These are phyloP conservation scores for Myotis findleyi DNA, from an alignment of 2,797 vertebrate species.

Conservation along the genomic window DNA sequence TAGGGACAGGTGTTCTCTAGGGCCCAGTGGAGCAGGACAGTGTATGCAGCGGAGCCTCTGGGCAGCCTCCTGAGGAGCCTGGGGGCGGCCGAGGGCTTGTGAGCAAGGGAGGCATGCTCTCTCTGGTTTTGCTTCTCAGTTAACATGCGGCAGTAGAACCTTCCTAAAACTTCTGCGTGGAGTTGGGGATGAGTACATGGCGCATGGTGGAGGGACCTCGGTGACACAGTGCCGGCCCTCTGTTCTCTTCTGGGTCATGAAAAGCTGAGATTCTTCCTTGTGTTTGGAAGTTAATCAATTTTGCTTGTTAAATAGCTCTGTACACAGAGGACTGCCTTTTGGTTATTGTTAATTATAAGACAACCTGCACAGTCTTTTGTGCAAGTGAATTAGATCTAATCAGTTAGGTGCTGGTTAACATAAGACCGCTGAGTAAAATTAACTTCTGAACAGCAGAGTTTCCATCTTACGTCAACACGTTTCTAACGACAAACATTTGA, in stretches of 20 bases:
- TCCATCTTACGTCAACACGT: neutral
- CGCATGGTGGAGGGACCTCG: rapidly evolving
- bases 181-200: neutral
- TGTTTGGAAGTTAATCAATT: neutral
- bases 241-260: neutral
- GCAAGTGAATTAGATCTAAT: neutral
- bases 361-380: neutral
- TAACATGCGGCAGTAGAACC: rapidly evolving
- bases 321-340: neutral
- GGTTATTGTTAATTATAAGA: neutral
- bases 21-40: neutral
- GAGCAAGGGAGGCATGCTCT: too few relatives aligned
- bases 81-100: neutral
- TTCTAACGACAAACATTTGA: neutral
- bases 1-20: neutral
- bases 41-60: neutral
- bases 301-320: neutral
- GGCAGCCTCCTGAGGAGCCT: neutral
- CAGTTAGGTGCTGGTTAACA: neutral
- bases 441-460: neutral
- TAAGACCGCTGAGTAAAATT: neutral
- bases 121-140: neutral
- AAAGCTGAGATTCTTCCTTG: neutral
- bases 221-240: neutral
- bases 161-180: neutral